These are phyloP conservation scores for Calcarius lapponicus DNA, from an alignment of 2,797 vertebrate species.

Conservation along the genomic window DNA sequence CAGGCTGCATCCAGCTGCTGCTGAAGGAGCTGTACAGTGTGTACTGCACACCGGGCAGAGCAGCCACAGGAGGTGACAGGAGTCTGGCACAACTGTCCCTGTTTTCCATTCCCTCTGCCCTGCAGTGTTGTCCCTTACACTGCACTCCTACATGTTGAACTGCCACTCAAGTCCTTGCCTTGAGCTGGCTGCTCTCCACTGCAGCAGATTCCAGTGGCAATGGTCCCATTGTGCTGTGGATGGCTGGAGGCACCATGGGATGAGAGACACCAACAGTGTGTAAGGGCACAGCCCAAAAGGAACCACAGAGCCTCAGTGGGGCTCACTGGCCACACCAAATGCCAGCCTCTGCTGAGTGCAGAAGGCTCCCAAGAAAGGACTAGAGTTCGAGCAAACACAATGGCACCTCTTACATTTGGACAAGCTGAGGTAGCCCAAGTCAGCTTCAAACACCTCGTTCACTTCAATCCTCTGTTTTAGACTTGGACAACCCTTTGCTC, in stretches of 20 bases:
- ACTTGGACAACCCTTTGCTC: neutral
- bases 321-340: neutral
- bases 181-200: neutral
- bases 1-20: neutral
- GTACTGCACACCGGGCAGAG: neutral
- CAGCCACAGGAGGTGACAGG: neutral
- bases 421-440: neutral
- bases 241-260: neutral
- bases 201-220: neutral
- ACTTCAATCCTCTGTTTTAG: neutral
- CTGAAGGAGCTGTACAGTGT: neutral
- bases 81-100: neutral
- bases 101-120: neutral
- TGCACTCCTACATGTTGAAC: neutral
- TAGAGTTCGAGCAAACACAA: neutral
- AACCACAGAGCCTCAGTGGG: neutral
- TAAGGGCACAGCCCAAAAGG: neutral
- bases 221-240: rapidly evolving
- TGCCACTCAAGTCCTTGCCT: neutral
- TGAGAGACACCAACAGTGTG: neutral
- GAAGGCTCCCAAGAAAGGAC: neutral
- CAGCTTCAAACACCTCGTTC: neutral
- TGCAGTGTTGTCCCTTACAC: neutral
- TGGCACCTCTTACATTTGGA: neutral
- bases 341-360: neutral